A percentile compares a stretch with the other conserved stretches of the same genome.
Evolutionary conservation across 2,888 invertebrate genomes (phyloP).

Genomic region (Asteroscopus sphinx): DNA sequence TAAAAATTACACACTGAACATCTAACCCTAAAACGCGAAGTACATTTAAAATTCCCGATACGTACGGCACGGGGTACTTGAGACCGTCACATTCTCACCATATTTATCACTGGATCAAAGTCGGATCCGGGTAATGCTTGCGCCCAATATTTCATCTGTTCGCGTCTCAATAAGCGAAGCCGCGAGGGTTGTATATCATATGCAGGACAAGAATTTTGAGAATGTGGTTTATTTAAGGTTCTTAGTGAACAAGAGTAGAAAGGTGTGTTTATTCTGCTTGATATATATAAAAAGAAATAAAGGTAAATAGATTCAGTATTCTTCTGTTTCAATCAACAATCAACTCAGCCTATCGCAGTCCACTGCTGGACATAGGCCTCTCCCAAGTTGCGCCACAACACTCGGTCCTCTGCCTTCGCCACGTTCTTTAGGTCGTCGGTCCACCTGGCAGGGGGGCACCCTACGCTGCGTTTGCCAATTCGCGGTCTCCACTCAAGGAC

Average conservation of each 20-base stretch:
- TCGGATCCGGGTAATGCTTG: conserved; percentile 60
- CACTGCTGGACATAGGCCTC: too few relatives aligned
- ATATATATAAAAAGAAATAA: too few relatives aligned
- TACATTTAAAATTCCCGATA: conserved; percentile 67
- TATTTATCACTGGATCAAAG: conserved; percentile 84
- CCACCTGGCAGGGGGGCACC: too few relatives aligned
- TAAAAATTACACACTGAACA: conserved; percentile 5
- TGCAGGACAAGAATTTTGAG: conserved; percentile 37
- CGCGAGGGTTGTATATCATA: conserved; percentile 71
- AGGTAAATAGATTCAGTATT: too few relatives aligned
- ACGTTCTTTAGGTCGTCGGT: too few relatives aligned
- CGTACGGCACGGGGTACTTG: conserved; percentile 56
- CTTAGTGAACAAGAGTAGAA: neutral
- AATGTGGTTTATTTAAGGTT: conserved; percentile 46
- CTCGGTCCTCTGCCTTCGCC: too few relatives aligned
- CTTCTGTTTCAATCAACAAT: too few relatives aligned
- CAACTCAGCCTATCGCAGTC: too few relatives aligned
- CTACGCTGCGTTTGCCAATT: too few relatives aligned
- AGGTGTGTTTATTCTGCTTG: neutral
- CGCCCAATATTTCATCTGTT: conserved; percentile 78
- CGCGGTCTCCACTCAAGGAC: too few relatives aligned
- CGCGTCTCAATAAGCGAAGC: conserved; percentile 77
- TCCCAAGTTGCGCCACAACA: too few relatives aligned
- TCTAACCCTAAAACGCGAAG: conserved; percentile 48
- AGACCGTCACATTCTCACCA: conserved; percentile 70